phyloP scores from a whole-genome alignment of 2,113 vertebrate species.

The Sinocyclocheilus grahami region DNA sequence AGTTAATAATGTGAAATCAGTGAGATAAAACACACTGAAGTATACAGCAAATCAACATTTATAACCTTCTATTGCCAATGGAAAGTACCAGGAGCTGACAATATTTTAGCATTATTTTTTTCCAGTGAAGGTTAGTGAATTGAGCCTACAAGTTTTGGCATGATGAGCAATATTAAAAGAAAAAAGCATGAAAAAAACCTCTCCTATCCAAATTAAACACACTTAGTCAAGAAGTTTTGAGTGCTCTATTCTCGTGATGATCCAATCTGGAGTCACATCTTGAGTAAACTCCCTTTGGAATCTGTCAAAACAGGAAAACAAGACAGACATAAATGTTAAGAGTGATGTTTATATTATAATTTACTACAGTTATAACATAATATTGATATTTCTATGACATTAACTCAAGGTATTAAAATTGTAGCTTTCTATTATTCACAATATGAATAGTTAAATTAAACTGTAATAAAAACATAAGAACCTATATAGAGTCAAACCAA shows the following conservation, averaged over 20 bases:
- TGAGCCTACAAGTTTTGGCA: background rate
- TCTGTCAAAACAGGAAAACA: constrained; percentile 66
- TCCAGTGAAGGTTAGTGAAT: background rate
- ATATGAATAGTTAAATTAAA: background rate
- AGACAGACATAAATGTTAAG: background rate
- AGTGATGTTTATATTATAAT: background rate
- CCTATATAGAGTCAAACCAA: no score
- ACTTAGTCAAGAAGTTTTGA: constrained; percentile 85
- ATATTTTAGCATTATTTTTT: background rate
- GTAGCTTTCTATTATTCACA: background rate
- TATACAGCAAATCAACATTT: background rate
- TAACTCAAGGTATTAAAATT: background rate
- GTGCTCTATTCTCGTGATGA: constrained; percentile 90
- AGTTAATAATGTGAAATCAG: background rate
- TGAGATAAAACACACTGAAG: background rate
- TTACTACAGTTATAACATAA: background rate
- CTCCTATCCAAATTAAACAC: background rate
- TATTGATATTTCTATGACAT: background rate
- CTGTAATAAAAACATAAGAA: background rate
- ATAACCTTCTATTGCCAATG: background rate
- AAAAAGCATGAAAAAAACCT: background rate
- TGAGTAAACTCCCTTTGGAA: constrained; percentile 95
- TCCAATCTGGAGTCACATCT: constrained; percentile 91
- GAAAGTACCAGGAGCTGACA: background rate
- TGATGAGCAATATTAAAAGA: background rate